A percentile compares a stretch with the other conserved stretches of the same genome.
phyloP scores from a whole-genome alignment of 2,113 vertebrate genomes.

The Saguinus imperator region DNA sequence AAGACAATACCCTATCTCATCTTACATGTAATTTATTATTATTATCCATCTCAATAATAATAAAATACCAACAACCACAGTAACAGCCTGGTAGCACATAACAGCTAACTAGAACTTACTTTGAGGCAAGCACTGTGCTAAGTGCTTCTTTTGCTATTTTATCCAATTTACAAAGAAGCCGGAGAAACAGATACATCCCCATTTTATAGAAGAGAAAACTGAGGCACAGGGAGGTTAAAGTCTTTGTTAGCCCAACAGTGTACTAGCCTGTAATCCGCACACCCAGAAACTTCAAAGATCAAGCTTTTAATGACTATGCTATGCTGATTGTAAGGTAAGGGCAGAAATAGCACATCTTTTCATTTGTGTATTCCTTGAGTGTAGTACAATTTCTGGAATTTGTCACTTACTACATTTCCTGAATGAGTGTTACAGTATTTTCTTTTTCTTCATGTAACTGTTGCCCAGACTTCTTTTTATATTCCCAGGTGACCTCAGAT shows the following conservation, averaged over 20 bases:
- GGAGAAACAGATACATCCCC: background rate
- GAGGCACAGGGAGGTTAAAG: background rate
- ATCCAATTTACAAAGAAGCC: constrained; percentile 20
- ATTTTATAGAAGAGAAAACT: constrained; percentile 17
- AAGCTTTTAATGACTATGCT: background rate
- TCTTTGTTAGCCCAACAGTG: constrained; percentile 8
- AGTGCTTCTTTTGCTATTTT: background rate
- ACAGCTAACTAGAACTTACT: background rate
- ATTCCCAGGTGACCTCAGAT: background rate
- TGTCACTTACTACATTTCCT: background rate
- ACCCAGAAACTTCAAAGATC: constrained; percentile 16
- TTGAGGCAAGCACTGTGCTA: background rate
- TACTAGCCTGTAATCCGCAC: background rate
- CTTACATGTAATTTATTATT: background rate
- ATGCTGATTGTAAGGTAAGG: background rate
- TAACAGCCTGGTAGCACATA: background rate
- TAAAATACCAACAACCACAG: background rate
- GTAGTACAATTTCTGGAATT: background rate
- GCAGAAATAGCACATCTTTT: background rate
- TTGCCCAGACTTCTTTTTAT: background rate
- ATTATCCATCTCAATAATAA: background rate
- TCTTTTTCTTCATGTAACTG: background rate
- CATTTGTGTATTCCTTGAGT: background rate
- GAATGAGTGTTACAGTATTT: background rate
- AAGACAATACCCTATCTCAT: background rate